A percentile compares a stretch with the other conserved stretches of the same genome.
Conservation (phyloP, 2,797 vertebrate species). For the Sebastiscus tertius region DNA sequence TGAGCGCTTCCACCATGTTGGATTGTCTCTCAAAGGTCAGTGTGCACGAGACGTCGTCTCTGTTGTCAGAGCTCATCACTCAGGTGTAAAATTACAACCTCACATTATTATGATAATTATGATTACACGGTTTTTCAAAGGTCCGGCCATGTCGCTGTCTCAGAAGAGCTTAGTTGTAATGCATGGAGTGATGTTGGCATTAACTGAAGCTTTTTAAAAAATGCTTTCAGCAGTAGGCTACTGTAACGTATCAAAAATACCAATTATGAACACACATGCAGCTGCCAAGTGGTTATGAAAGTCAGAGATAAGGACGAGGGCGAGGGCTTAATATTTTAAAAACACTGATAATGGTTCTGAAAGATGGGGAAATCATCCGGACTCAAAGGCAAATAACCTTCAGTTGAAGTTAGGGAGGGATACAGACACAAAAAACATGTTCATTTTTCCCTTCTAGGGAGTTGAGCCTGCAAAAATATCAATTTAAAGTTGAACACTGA, state of each 20-base stretch:
- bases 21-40: conserved; percentile 13
- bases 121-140: background rate
- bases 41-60: background rate
- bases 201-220: background rate
- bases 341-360: background rate
- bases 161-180: background rate
- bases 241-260: conserved; percentile 1
- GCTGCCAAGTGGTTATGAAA: conserved; percentile 23
- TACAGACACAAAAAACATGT: background rate
- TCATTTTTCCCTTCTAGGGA: background rate
- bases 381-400: conserved; percentile 1
- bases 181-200: background rate
- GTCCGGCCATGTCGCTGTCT: background rate
- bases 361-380: background rate
- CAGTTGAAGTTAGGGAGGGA: background rate
- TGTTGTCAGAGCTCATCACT: background rate
- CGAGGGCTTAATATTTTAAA: background rate
- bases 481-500: background rate
- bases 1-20: background rate
- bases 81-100: conserved; percentile 6
- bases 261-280: background rate
- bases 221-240: background rate
- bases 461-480: background rate
- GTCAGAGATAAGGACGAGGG: conserved; percentile 16
- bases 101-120: background rate